Base-by-base conservation (phyloP, 1,140 invertebrate genomes). In the Zaprionus ornatus region DNA sequence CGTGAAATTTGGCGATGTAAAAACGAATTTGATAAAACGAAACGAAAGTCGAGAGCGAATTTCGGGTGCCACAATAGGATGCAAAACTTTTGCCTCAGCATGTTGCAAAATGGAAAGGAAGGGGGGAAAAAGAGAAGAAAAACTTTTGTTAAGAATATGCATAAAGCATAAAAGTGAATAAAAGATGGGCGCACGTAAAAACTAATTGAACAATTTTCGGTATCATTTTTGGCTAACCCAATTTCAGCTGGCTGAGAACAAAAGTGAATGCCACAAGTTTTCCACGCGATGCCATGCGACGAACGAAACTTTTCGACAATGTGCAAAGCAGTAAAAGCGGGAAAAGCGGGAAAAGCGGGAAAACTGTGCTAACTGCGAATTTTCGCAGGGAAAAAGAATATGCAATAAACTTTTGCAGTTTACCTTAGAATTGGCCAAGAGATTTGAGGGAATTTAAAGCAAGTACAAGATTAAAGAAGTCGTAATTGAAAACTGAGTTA, bases 191-290 rank as follows among this genome's bases (percentile, higher is more conserved):
- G 59, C 72, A 70, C 72, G 73, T 64, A 54, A 71, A 75, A 75
- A 64, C 73, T 75, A 75, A 75, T 75, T 75, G 73, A 70, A 75
- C 67, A 63, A 75, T 71, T 75, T 75, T 65, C 42, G 73, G 21
- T 71, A 75, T 71, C 67, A 71, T 64, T 75, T 75, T 75, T 65
- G 73, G 67, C 60, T 60, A 75, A 71, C 60, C 73, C 35, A 71
- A 75, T 75, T 74, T 59, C 29, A 57, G 42, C 37, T 54, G 4
- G 19, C 59, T 10, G 54, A 64, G 73, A 71, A 75, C 32, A 71
- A 75, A 75, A 75, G 73, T 75, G 73, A 75, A 75, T 71, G 67
- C 73, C 67, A 74, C 72, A 70, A 74, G 72, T 74, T 70, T 62
- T 40, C 13, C 21, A 52, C 45, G 40, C n/a, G n/a, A 17, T 17